A percentile compares a stretch with the other conserved stretches of the same genome.
Conservation (phyloP, 2,113 vertebrate species). For the Diphyllodes magnificus region DNA sequence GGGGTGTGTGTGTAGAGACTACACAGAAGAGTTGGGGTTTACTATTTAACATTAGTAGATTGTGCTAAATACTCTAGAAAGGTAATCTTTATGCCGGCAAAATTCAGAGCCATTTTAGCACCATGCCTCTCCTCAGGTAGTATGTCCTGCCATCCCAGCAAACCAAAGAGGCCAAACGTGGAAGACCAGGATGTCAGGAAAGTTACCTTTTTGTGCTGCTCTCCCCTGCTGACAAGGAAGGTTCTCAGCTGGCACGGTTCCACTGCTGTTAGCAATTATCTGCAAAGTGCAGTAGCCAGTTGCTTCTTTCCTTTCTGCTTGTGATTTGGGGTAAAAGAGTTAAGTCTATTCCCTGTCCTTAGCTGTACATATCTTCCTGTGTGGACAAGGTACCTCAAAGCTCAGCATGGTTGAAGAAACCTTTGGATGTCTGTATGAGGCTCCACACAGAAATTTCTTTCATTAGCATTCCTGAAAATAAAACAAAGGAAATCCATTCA, state of each 20-base stretch:
- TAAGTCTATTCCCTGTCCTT: not conserved
- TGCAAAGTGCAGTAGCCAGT: not conserved
- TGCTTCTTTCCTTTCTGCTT: not conserved
- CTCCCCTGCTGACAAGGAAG: not conserved
- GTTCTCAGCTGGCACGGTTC: fast-evolving
- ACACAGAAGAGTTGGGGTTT: not conserved
- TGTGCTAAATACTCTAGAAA: not conserved
- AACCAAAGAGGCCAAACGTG: not conserved
- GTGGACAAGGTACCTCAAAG: not conserved
- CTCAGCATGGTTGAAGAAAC: not conserved
- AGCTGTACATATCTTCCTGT: not conserved
- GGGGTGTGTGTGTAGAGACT: not conserved
- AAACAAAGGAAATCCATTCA: constrained; percentile 42
- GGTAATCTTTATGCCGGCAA: not conserved
- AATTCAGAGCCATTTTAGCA: not conserved
- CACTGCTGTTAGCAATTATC: not conserved
- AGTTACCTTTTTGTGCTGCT: not conserved
- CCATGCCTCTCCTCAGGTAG: not conserved
- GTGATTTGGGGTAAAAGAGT: not conserved
- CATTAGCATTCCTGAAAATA: constrained; percentile 3
- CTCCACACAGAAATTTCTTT: not conserved
- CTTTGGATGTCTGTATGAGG: not conserved
- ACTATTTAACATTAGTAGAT: not conserved
- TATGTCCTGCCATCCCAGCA: fast-evolving
- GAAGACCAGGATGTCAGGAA: not conserved